Evolutionary conservation across 2,113 vertebrate genomes (phyloP).

Genomic region (Cisticola juncidis): DNA sequence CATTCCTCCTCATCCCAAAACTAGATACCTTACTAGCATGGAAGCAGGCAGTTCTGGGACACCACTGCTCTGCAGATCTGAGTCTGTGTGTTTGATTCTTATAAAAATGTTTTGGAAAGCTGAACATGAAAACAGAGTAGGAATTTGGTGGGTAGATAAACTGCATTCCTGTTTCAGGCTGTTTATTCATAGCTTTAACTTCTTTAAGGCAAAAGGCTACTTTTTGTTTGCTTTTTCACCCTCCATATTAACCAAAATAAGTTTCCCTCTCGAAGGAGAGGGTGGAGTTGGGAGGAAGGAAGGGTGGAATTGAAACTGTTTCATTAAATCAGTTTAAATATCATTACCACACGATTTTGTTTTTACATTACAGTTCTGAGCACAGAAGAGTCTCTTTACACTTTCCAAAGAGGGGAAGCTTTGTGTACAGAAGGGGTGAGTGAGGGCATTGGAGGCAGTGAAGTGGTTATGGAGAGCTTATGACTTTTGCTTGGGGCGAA

Average conservation of each 20-base stretch:
- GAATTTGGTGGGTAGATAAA: constrained; percentile 30
- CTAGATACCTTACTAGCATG: not conserved
- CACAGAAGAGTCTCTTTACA: not conserved
- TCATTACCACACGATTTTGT: not conserved
- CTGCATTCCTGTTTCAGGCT: constrained; percentile 16
- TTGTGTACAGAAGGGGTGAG: not conserved
- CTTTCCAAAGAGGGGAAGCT: not conserved
- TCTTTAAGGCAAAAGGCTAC: constrained; percentile 15
- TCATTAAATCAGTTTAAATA: not conserved
- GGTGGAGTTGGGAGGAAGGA: constrained; percentile 41
- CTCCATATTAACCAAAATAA: not conserved
- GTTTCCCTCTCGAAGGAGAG: not conserved
- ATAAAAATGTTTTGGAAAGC: constrained; percentile 1
- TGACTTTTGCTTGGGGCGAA: not conserved
- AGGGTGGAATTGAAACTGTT: constrained; percentile 13
- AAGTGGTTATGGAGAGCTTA: not conserved
- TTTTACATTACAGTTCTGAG: not conserved
- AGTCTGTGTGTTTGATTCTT: not conserved
- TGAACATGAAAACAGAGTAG: not conserved
- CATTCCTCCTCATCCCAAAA: not conserved
- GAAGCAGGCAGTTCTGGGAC: not conserved
- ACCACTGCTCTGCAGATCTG: not conserved
- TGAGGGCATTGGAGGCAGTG: not conserved
- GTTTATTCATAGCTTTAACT: constrained; percentile 32
- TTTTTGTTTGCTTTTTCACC: not conserved